These are phyloP conservation scores for Colostygia pectinataria DNA, from an alignment of 2,888 invertebrate species.

Conservation along the genomic window DNA sequence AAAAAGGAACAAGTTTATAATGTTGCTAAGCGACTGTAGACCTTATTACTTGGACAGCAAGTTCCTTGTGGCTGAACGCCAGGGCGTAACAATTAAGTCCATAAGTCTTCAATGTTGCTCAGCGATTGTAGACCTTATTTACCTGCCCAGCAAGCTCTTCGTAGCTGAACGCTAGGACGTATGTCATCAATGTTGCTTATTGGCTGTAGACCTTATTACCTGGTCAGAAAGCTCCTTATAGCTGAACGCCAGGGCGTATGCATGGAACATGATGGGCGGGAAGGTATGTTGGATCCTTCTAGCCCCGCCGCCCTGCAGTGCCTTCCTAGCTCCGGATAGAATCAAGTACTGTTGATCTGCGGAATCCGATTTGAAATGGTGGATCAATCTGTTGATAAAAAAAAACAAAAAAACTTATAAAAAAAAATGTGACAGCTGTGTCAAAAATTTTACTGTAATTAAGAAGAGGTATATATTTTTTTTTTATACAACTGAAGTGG, in stretches of 20 bases:
- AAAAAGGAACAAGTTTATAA: no score
- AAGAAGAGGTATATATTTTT: no score
- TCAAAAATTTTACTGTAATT: no score
- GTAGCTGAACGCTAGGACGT: constrained; percentile 93
- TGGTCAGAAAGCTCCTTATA: constrained; percentile 90
- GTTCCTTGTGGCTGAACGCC: constrained; percentile 91
- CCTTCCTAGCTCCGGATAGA: constrained; percentile 93
- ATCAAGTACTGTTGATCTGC: constrained; percentile 96
- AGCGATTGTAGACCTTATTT: neutral
- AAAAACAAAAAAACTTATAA: neutral
- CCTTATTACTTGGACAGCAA: constrained; percentile 85
- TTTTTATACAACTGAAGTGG: no score
- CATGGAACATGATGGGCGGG: constrained; percentile 97
- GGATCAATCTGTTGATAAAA: constrained; percentile 85
- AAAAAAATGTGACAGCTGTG: no score
- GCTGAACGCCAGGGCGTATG: constrained; percentile 93
- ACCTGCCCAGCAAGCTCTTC: constrained; percentile 89
- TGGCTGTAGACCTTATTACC: constrained; percentile 62
- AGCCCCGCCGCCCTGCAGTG: constrained; percentile 95
- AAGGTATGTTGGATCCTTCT: constrained; percentile 94
- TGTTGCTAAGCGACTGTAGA: neutral
- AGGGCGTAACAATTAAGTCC: no score
- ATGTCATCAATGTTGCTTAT: neutral
- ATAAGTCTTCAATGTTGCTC: neutral
- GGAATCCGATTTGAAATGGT: constrained; percentile 90